Base-by-base conservation (phyloP, 2,797 vertebrate genomes). In the Lacerta viridis region DNA sequence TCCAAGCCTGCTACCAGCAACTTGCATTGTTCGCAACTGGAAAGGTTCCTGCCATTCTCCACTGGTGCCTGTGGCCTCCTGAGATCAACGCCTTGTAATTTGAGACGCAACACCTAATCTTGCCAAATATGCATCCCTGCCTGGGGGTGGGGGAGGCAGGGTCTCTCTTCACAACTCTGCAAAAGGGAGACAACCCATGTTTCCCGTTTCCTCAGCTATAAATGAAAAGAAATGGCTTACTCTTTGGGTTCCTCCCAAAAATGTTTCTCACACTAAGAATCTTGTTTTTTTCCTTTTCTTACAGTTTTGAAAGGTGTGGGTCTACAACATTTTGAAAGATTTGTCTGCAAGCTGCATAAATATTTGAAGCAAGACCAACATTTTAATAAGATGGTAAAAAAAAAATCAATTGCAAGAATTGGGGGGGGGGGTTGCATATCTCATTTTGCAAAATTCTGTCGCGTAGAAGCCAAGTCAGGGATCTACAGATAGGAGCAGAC, bases 61-160 rank as follows among this genome's bases (percentile, higher is more conserved):
- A 39, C 83, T 90, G 74, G 87, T 88, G 94, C 93, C 92, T 93
- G 92, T 91, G 87, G 94, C 95, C 94, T 93, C 93, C 85, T 95
- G 96, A 92, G 92, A 91, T 95, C 93, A 95, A 89, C 13, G 90
- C 91, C 94, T 93, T 95, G 96, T 96, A 97, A 97, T 93, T 90
- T 83, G 96, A 97, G 96, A 96, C 90, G 93, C 94, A 93, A 96
- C 96, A 96, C 96, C 95, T 96, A 95, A 96, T 96, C 96, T 97
- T 93, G 87, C 96, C 97, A 96, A 96, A 95, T 96, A 96, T 91
- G 94, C 93, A 87, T 82, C 72, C 85, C n/a, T 76, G 83, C 87
- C 78, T 64, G 83, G 83, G 90, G 93, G 87, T 55, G 20, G 43
- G 85, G 83, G 85, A 87, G 88, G 88, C 90, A 72, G 61, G 61